These are phyloP conservation scores for Raja brachyura DNA, from an alignment of 2,113 vertebrate species.

Conservation along the genomic window DNA sequence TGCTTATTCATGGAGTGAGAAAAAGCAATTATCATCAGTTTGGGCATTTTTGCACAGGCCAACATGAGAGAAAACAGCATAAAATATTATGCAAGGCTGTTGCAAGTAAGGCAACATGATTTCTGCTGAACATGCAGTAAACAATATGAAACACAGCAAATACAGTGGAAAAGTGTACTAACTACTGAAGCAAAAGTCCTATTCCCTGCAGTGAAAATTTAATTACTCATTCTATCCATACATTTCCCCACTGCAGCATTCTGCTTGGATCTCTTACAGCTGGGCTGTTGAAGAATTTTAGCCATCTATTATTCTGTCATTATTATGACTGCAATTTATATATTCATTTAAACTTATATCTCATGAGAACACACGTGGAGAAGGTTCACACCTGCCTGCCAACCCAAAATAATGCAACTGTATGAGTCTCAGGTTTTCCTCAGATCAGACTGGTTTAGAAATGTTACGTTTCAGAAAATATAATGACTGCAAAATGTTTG, in stretches of 20 bases:
- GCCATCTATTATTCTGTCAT: background rate
- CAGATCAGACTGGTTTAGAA: background rate
- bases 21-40: background rate
- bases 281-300: background rate
- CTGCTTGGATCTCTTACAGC: no score
- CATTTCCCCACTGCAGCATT: background rate
- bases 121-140: background rate
- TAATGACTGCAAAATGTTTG: background rate
- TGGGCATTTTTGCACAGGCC: background rate
- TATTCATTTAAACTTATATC: background rate
- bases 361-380: background rate
- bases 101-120: background rate
- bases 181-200: background rate
- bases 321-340: background rate
- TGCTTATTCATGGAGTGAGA: background rate
- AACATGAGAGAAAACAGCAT: background rate
- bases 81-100: background rate
- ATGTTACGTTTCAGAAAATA: background rate
- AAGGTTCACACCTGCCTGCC: background rate
- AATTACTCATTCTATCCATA: background rate
- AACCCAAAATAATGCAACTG: background rate
- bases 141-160: background rate
- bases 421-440: background rate
- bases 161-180: background rate
- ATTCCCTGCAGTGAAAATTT: background rate